Base-by-base conservation (phyloP, 1,140 invertebrate species). In the Bombus affinis region DNA sequence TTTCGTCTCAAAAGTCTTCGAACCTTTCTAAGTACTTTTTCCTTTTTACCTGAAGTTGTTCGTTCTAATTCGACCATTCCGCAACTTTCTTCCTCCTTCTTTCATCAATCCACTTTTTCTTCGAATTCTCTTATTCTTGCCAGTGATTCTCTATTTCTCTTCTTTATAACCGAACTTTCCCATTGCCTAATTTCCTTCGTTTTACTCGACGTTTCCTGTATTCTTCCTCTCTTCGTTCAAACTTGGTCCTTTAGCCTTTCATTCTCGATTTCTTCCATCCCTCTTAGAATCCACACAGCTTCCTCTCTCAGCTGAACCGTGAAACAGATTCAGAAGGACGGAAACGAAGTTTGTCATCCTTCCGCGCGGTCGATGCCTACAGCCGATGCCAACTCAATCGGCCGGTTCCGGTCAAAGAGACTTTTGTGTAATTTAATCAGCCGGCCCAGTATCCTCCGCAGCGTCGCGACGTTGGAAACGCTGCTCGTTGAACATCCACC, bases 381-480 rank as follows among this genome's bases (percentile, higher is more conserved):
- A 70, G 42, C n/a, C 75, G 53, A 79, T 72, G 57, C 80, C 47
- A 74, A 68, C 32, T 65, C 76, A 37, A 85, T 78, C 66, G 79
- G 25, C 57, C 28, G n/a, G 13, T 59, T 37, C 59, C 39, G 70
- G 70, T 79, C 81, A 85, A 87, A 89, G 59, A 44, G 62, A 90
- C 57, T 87, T 82, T 80, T 72, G 78, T 53, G n/a, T 82, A 90
- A 89, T 90, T 90, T 90, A 82, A 90, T 90, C 88, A 90, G 74
- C 42, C 18, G 15, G 71, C 39, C 22, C 44, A 35, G 81, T 77
- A 39, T 76, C 73, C 62, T 57, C 68, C 62, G 22, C 68, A 62
- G 32, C 47, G 35, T 88, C 79, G 74, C 86, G 37, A 59, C 72
- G 71, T 39, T 37, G n/a, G 28, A 13, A n/a, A 39, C 57, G 18